Base-by-base conservation (phyloP, 2,797 vertebrate species). In the Oophaga sylvatica region DNA sequence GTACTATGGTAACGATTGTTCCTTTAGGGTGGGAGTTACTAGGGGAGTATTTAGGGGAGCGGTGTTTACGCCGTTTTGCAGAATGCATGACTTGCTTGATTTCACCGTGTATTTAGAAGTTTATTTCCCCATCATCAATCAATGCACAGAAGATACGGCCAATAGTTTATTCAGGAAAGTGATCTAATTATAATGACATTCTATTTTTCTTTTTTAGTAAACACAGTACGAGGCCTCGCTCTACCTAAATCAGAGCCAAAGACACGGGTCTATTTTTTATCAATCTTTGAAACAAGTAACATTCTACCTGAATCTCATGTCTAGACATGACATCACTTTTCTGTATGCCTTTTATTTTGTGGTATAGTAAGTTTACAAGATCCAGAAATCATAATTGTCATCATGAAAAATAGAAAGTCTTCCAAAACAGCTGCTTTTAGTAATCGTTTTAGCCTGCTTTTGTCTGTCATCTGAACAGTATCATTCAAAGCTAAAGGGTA, bases 311-410 rank as follows among this genome's bases (percentile, higher is more conserved):
- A 94, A 92, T 93, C 91, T 90, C 90, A 89, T 87, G 94, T 95
- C 95, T 95, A 95, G 95, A 95, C 94, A 94, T 94, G 93, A 95
- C 95, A 93, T 94, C 94, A 95, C 90, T 88, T 91, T 93, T 93
- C 94, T 93, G 92, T 93, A 93, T 91, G 93, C 92, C 91, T 92
- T 91, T 90, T 92, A 86, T 92, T 93, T 93, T 92, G 91, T 87
- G 89, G 93, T 89, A 87, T 45, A 83, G 73, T 91, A 90, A 91
- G 91, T 93, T 94, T 94, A 94, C 92, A 92, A 92, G 92, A 92
- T 93, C 93, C 93, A 94, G 93, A 93, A 92, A 90, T 91, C 91
- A 90, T 91, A 93, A 91, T 92, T 90, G 91, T 92, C 76, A 88
- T 91, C 88, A 89, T 88, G 63, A 85, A 63, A 87, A 91, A 93